A percentile compares a stretch with the other conserved stretches of the same genome.
Conservation (phyloP, 2,888 invertebrate genomes). For the Melanostoma mellinum region DNA sequence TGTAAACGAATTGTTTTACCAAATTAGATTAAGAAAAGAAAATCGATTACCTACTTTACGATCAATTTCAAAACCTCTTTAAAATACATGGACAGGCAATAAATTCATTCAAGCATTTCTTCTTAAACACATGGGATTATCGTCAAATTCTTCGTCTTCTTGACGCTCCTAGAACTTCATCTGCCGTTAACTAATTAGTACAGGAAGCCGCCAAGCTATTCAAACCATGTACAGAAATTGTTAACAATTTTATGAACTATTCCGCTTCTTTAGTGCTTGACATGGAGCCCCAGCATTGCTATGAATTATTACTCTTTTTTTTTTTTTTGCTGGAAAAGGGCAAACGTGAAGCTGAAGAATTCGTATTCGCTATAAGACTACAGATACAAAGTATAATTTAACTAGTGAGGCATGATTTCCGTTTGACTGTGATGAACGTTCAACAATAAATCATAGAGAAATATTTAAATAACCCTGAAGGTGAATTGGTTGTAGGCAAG, state of each 20-base stretch:
- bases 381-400: not conserved
- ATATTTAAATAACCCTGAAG: constrained; percentile 12
- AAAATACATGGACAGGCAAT: too few relatives aligned
- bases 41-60: too few relatives aligned
- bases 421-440: constrained; percentile 19
- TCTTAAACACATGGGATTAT: too few relatives aligned
- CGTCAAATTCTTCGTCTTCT: not conserved
- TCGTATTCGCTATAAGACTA: not conserved
- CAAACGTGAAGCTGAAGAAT: constrained; percentile 11
- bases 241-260: constrained; percentile 6
- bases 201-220: not conserved
- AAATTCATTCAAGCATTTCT: too few relatives aligned
- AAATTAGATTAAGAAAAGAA: too few relatives aligned
- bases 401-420: not conserved
- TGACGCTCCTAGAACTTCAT: constrained; percentile 3
- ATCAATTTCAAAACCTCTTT: too few relatives aligned
- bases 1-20: too few relatives aligned
- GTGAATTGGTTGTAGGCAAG: not conserved
- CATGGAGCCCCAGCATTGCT: not conserved
- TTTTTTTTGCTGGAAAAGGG: not conserved
- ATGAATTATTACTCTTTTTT: constrained; percentile 4
- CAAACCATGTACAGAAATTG: not conserved
- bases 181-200: constrained; percentile 15
- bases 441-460: constrained; percentile 7
- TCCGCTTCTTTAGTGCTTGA: not conserved